Base-by-base conservation (phyloP, 2,797 vertebrate genomes). In the Parauchenoglanis ngamensis region DNA sequence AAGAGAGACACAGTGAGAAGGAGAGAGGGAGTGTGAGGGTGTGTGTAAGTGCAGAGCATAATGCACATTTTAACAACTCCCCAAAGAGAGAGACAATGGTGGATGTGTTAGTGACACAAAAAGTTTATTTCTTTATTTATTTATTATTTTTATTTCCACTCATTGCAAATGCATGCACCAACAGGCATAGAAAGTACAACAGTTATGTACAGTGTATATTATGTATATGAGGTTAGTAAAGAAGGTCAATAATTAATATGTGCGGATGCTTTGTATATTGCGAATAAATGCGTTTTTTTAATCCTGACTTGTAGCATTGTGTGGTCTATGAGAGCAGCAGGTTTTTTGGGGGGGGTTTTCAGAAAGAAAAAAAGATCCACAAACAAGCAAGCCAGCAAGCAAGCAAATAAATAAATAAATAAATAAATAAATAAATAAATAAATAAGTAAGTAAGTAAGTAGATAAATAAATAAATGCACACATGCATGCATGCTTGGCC, bases 1-100 rank as follows among this genome's bases (percentile, higher is more conserved):
- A 77, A 84, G 88, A 87, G 85, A 54, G 70, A 46, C n/a, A 59
- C 72, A 54, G 56, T 28, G 67, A 54, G 73, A 68, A 21, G 35
- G 59, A 63, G 72, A 44, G 78, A 67, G 72, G n/a, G 46, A 46
- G 82, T 57, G 21, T 31, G 87, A 88, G 93, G n/a, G 25, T 87
- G 31, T 46, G 61, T 77, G 59, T 35, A 52, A 82, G 54, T 25
- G 23, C 44, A 61, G 17, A 40, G 46, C 46, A 68, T 68, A 83
- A 54, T 83, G 19, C 44, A 68, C n/a, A 54, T 83, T 68, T 52
- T 68, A 83, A 68, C 81, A 68, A 68, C 63, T 83, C 81, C 46
- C 81, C 4, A 13, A 23, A 67, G 63, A 54, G 81, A 68, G n/a
- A 54, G 46, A 83, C 81, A 35, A 54, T 54, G 15, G 61, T 7